These are phyloP conservation scores for Asarcornis scutulata DNA, from an alignment of 2,113 vertebrate species.

Conservation along the genomic window DNA sequence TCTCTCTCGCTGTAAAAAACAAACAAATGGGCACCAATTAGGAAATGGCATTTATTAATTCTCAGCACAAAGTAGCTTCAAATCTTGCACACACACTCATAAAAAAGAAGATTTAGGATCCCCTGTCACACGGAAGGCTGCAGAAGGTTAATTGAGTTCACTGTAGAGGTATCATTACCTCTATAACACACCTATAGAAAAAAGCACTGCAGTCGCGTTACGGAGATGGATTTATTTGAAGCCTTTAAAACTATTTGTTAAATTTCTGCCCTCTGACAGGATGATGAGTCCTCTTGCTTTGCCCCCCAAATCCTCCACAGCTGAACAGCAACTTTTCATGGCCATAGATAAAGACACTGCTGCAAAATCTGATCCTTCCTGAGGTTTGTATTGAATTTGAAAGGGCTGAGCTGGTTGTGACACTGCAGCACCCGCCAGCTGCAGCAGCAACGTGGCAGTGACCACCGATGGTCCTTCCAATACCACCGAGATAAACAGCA, in stretches of 20 bases:
- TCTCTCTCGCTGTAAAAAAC: slow-evolving; percentile 65
- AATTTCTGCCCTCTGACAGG: background rate
- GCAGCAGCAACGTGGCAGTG: background rate
- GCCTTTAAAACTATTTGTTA: background rate
- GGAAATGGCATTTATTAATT: slow-evolving; percentile 32
- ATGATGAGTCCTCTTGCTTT: background rate
- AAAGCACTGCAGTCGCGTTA: slow-evolving; percentile 13
- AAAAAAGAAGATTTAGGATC: slow-evolving; percentile 56
- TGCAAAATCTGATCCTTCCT: background rate
- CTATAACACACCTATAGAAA: slow-evolving; percentile 14
- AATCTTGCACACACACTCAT: slow-evolving; percentile 1
- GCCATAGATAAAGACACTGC: background rate
- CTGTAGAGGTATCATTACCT: slow-evolving; percentile 46
- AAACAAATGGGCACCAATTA: slow-evolving; percentile 57
- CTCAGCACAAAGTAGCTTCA: slow-evolving; percentile 23
- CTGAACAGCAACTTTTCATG: background rate
- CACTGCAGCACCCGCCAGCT: background rate
- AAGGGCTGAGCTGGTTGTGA: background rate
- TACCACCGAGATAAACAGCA: background rate
- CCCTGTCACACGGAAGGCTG: slow-evolving; percentile 1
- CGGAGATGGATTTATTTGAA: slow-evolving; percentile 45
- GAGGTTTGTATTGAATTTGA: background rate
- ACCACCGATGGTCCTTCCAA: background rate
- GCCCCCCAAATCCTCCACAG: background rate
- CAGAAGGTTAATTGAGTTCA: slow-evolving; percentile 68